Evolutionary conservation across 2,888 invertebrate genomes (phyloP).

Genomic region (Eristalis pertinax): DNA sequence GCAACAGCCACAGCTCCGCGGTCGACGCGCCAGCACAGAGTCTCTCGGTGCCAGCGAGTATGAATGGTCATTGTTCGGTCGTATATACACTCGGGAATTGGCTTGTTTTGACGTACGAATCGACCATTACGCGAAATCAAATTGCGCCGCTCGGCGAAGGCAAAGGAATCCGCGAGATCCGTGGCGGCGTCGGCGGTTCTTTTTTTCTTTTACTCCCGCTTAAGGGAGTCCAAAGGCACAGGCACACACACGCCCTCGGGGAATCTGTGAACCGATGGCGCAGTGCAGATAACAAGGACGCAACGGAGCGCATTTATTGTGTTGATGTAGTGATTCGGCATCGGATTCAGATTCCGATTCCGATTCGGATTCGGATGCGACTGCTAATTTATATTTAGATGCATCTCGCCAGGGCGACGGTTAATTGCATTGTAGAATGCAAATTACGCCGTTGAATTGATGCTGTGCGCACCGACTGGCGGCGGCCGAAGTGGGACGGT

Average conservation of each 20-base stretch:
- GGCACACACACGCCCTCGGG: background rate
- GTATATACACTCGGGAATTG: constrained; percentile 65
- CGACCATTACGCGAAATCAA: constrained; percentile 69
- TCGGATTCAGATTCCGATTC: constrained; percentile 11
- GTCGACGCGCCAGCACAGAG: background rate
- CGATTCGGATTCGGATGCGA: constrained; percentile 64
- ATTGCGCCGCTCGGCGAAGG: constrained; percentile 28
- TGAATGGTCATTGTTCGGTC: constrained; percentile 57
- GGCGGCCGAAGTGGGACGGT: background rate
- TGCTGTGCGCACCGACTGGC: constrained; percentile 15
- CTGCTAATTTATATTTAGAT: constrained; percentile 70
- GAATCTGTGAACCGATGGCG: constrained; percentile 27
- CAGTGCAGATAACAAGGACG: constrained; percentile 57
- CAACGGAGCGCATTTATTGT: constrained; percentile 54
- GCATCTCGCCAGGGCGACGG: constrained; percentile 63
- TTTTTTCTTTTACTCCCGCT: background rate
- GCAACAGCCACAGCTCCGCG: background rate
- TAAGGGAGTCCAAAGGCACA: background rate
- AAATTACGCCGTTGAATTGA: constrained; percentile 66
- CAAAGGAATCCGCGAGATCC: background rate
- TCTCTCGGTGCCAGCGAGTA: constrained; percentile 26
- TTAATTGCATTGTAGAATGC: constrained; percentile 71
- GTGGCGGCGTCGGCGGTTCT: background rate
- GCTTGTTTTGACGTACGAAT: constrained; percentile 71
- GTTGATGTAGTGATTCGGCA: constrained; percentile 51